These are phyloP conservation scores for Parasteatoda lunata DNA, from an alignment of 2,888 invertebrate species.

Conservation along the genomic window DNA sequence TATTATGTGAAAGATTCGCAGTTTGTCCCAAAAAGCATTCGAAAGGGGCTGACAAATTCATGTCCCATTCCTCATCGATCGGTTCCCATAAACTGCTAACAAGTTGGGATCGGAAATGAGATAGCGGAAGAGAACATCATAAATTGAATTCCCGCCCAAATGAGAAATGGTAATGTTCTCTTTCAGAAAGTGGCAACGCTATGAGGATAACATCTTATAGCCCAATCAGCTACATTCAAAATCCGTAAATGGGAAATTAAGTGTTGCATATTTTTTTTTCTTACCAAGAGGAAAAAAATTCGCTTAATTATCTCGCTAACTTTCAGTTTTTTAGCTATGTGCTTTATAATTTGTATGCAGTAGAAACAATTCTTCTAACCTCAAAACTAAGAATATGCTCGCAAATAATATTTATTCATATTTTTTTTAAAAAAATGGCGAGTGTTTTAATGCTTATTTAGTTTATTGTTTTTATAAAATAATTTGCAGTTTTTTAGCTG, in stretches of 20 bases:
- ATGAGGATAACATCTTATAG: neutral
- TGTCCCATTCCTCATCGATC: conserved; percentile 32
- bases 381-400: too few relatives aligned
- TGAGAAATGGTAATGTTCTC: conserved; percentile 5
- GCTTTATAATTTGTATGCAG: too few relatives aligned
- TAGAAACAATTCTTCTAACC: too few relatives aligned
- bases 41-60: neutral
- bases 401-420: too few relatives aligned
- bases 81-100: conserved; percentile 29
- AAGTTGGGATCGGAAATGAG: conserved; percentile 46
- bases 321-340: too few relatives aligned
- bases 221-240: too few relatives aligned
- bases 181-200: neutral
- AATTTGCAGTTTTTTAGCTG: too few relatives aligned
- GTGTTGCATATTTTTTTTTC: neutral
- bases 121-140: conserved; percentile 18
- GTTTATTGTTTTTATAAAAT: too few relatives aligned
- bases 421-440: too few relatives aligned
- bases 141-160: conserved; percentile 3
- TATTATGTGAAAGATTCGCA: too few relatives aligned
- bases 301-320: too few relatives aligned
- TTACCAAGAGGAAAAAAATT: neutral
- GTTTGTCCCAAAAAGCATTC: neutral
- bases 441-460: too few relatives aligned
- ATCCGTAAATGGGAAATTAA: neutral